Percentiles rank a stretch among this genome's conserved stretches.
Evolutionary conservation across 2,797 vertebrate species (phyloP).

Genomic region (Valencia hispanica): DNA sequence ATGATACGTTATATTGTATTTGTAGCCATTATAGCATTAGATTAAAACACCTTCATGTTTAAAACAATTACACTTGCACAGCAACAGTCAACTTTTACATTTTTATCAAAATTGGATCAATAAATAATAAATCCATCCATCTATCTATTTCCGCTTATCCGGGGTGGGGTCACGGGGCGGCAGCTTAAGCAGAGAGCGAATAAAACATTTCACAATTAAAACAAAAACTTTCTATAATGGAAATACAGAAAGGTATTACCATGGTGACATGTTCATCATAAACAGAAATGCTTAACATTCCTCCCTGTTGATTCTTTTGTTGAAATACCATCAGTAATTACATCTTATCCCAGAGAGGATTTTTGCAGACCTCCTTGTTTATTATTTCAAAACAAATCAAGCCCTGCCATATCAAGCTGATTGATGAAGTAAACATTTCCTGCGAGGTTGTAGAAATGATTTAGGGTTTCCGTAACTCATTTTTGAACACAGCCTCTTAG

Average conservation of each 20-base stretch:
- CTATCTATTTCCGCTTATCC: too few species aligned
- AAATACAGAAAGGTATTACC: not conserved
- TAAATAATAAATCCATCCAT: not conserved
- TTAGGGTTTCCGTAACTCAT: not conserved
- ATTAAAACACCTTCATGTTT: too few species aligned
- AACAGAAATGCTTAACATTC: slow-evolving; percentile 8
- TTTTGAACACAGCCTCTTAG: not conserved
- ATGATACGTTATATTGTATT: not conserved
- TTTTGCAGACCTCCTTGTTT: slow-evolving; percentile 23
- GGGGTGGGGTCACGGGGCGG: too few species aligned
- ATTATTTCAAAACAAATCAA: slow-evolving; percentile 35
- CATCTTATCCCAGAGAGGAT: slow-evolving; percentile 19
- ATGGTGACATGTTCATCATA: not conserved
- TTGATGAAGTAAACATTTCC: slow-evolving; percentile 33
- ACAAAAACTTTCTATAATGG: not conserved
- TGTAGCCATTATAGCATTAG: not conserved
- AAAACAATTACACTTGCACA: too few species aligned
- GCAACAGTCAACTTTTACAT: not conserved
- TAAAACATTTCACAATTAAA: not conserved
- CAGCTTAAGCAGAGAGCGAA: too few species aligned
- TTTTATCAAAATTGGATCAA: not conserved
- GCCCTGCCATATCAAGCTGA: slow-evolving; percentile 22
- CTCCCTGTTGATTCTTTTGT: slow-evolving; percentile 27
- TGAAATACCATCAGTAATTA: slow-evolving; percentile 23
- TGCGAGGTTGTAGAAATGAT: slow-evolving; percentile 14